phyloP scores from a whole-genome alignment of 2,113 vertebrate species.

The Lamprologus callipterus region DNA sequence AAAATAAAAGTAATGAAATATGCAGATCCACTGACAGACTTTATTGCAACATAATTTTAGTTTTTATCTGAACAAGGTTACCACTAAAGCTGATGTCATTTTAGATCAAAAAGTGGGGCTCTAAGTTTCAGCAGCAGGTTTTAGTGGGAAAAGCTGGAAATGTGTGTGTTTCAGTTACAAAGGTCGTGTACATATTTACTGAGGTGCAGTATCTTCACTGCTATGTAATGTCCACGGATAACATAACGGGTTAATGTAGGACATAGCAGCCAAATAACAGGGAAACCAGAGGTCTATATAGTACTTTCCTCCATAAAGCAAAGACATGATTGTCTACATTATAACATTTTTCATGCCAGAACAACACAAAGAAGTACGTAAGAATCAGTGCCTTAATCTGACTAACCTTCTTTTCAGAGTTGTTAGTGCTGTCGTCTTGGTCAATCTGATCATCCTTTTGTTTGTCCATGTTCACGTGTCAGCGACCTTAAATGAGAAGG shows the following conservation, averaged over 20 bases:
- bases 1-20: not conserved
- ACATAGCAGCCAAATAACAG: not conserved
- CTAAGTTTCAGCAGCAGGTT: not conserved
- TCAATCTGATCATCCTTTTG: not conserved
- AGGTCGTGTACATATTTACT: not conserved
- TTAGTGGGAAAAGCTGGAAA: not conserved
- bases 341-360: not conserved
- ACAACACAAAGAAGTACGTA: not conserved
- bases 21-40: not conserved
- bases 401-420: slow-evolving; percentile 46
- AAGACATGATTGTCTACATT: not conserved
- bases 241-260: not conserved
- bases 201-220: not conserved
- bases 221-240: not conserved
- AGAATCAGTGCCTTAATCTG: not conserved
- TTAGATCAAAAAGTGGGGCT: not conserved
- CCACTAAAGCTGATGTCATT: not conserved
- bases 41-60: not conserved
- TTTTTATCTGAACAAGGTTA: not conserved
- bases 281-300: not conserved
- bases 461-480: slow-evolving; percentile 2
- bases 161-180: not conserved
- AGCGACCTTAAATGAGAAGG: slow-evolving; percentile 5
- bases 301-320: not conserved
- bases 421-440: not conserved